phyloP scores from a whole-genome alignment of 2,113 vertebrate genomes.

The Ovis canadensis region DNA sequence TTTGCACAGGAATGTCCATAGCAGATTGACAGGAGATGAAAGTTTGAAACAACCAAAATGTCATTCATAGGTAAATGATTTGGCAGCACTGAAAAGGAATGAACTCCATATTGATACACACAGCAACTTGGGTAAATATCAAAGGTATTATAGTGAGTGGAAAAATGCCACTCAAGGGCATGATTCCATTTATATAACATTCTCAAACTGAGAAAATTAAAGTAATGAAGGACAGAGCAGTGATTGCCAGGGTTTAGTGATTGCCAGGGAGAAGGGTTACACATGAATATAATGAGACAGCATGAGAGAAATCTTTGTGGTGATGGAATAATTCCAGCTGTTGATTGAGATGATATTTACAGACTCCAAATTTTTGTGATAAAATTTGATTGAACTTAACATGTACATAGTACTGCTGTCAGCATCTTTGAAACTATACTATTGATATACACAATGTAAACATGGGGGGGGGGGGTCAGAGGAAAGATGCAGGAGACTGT shows the following conservation, averaged over 20 bases:
- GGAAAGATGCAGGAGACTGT: no score
- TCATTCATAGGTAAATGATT: neutral
- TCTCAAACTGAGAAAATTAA: neutral
- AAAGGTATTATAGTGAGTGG: neutral
- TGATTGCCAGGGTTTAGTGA: neutral
- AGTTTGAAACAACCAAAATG: neutral
- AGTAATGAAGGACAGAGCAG: neutral
- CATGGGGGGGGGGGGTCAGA: fast-evolving
- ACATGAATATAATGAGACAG: fast-evolving
- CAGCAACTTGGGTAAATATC: neutral
- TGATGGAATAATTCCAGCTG: neutral
- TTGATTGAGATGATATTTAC: neutral
- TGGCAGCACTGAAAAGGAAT: neutral
- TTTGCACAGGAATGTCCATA: neutral
- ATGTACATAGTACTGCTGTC: neutral
- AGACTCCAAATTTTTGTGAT: neutral
- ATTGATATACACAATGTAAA: neutral
- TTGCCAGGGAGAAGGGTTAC: neutral
- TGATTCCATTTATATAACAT: neutral
- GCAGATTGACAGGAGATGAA: neutral
- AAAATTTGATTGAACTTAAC: neutral
- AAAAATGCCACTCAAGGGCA: neutral
- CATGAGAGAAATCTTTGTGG: neutral
- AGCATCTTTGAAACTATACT: neutral
- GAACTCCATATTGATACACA: neutral